Conservation (phyloP, 2,888 invertebrate species). For the Dascillus cervinus region DNA sequence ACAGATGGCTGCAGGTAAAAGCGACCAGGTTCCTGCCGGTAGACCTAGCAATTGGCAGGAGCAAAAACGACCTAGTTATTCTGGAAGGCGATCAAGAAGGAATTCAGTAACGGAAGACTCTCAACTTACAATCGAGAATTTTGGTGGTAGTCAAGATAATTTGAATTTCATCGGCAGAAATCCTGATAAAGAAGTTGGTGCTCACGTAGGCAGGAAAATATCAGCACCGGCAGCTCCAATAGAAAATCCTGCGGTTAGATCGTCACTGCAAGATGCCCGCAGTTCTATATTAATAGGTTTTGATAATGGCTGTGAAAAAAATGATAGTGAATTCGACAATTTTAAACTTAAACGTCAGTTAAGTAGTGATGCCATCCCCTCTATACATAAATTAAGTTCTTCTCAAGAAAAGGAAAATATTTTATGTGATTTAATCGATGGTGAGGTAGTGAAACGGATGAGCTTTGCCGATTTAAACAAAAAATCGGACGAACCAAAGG, state of each 20-base stretch:
- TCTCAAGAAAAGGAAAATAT: conserved; percentile 42
- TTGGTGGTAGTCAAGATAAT: conserved; percentile 87
- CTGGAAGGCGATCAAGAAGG: conserved; percentile 75
- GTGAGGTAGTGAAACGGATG: conserved; percentile 49
- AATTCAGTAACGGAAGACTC: conserved; percentile 83
- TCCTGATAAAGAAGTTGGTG: conserved; percentile 66
- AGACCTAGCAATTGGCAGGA: conserved; percentile 83
- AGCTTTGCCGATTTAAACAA: conserved; percentile 69
- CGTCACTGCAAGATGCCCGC: conserved; percentile 67
- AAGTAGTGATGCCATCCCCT: conserved; percentile 50
- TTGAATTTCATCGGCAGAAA: conserved; percentile 76
- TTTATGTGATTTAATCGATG: conserved; percentile 52
- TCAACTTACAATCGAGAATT: conserved; percentile 86
- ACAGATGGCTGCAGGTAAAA: conserved; percentile 19
- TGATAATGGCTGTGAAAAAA: conserved; percentile 53
- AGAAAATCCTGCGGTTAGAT: conserved; percentile 61
- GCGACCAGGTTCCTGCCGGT: conserved; percentile 57
- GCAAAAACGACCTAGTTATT: conserved; percentile 61
- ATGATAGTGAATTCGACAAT: conserved; percentile 53
- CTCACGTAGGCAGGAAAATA: conserved; percentile 45
- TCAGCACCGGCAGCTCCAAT: conserved; percentile 50
- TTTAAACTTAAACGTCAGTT: conserved; percentile 48
- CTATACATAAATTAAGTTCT: conserved; percentile 17
- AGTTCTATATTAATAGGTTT: conserved; percentile 63
- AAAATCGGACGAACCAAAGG: conserved; percentile 47